Evolutionary conservation across 2,113 vertebrate genomes (phyloP).

Genomic region (zebrafish (Danio rerio)): DNA sequence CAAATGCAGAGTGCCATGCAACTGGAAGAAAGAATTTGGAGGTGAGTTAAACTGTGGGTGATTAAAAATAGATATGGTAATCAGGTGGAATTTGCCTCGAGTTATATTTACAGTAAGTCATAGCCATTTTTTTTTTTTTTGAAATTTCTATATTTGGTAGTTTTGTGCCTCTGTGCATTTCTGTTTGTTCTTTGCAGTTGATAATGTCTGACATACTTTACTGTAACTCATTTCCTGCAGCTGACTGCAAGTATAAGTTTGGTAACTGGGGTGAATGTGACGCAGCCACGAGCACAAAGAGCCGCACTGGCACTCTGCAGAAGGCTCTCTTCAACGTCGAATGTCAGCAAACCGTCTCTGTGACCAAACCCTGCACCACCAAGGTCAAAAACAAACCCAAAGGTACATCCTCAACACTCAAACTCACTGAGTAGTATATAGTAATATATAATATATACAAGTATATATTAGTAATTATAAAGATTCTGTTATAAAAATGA

Average conservation of each 20-base stretch:
- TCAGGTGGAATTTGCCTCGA: too few species aligned
- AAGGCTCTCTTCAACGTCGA: constrained; percentile 86
- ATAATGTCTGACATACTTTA: neutral
- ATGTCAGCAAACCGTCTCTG: constrained; percentile 83
- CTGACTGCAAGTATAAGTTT: constrained; percentile 93
- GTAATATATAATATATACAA: too few species aligned
- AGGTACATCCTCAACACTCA: constrained; percentile 72
- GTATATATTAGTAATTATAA: too few species aligned
- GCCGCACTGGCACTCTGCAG: constrained; percentile 83
- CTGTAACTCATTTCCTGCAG: constrained; percentile 64
- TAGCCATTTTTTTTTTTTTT: neutral
- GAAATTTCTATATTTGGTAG: neutral
- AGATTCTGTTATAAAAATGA: too few species aligned
- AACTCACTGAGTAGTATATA: too few species aligned
- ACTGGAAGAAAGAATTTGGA: constrained; percentile 93
- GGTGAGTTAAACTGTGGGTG: constrained; percentile 69
- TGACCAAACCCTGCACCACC: constrained; percentile 84
- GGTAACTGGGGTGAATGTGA: constrained; percentile 88
- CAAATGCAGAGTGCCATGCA: constrained; percentile 90
- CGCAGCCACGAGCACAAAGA: constrained; percentile 75
- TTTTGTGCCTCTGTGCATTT: neutral
- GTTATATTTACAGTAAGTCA: neutral
- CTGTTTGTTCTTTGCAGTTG: constrained; percentile 10
- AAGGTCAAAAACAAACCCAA: constrained; percentile 86
- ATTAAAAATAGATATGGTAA: neutral